Evolutionary conservation across 2,113 vertebrate genomes (phyloP), one percentile per base, ranked within the genome.

Genomic region (Chinchilla lanigera): DNA sequence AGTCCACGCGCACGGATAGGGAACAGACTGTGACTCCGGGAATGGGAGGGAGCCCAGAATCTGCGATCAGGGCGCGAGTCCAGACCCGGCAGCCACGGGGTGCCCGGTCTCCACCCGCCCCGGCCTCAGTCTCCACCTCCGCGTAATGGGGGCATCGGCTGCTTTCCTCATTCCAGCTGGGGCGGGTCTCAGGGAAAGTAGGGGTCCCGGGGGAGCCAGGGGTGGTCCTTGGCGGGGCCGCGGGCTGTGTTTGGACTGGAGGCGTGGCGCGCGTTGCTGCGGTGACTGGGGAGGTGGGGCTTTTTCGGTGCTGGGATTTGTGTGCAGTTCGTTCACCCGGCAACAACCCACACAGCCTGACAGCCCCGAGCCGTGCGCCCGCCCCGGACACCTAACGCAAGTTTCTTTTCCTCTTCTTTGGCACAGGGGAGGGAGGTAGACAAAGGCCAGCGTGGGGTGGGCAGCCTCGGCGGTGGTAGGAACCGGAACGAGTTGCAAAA

Each of bases 81-180:
- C 93, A n/a, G 24, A 69, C 50, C 33, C 1, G 44, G n/a, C 3
- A 11, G 24, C 60, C 0, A 26, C 35, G 1, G 41, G 20, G 30
- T 47, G 12, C 5, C n/a, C 13, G 11, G 8, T 12, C 11, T 9
- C 52, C 41, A 6, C 54, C 52, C 0, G 4, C 24, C 60, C 67
- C 0, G 19, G 67, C 95, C 97, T 97, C 97, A 97, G 95, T 97
- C 95, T 97, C 95, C 90, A 93, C 93, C 92, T 97, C 97, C 22
- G 84, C 71, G 7, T 35, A 95, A 54, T 95, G 98, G 97, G 93
- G 94, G 87, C 90, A 84, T 92, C 12, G 94, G 86, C 89, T 41
- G 10, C 38, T 52, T 13, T 56, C 67, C 12, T 47, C 61, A 13
- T 16, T 75, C n/a, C 17, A 8, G 38, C 87, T 13, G 67, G 12